phyloP scores from a whole-genome alignment of 1,140 invertebrate genomes.

The Drosophila athabasca region DNA sequence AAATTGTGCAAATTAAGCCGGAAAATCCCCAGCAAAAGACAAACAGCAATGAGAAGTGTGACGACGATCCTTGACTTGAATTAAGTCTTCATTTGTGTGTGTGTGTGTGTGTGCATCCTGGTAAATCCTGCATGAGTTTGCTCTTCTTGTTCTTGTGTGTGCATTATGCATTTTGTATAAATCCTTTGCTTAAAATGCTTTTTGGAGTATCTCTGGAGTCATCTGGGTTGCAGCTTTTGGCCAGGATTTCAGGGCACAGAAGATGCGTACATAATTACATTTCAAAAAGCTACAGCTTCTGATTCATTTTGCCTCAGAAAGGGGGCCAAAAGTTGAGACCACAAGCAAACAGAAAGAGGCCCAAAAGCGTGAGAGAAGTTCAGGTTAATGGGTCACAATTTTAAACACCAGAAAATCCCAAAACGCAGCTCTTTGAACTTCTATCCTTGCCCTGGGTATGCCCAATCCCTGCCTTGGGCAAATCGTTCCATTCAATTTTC shows the following conservation, averaged over 20 bases:
- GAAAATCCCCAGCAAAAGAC: no score
- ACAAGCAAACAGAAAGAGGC: conserved; percentile 3
- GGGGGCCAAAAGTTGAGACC: background rate
- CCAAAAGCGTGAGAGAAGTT: background rate
- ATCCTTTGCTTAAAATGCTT: conserved; percentile 52
- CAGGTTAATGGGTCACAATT: no score
- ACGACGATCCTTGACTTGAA: conserved; percentile 19
- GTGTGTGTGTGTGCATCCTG: conserved; percentile 14
- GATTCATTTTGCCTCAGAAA: background rate
- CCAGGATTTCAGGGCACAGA: conserved; percentile 22
- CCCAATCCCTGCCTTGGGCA: background rate
- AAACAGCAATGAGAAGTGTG: no score
- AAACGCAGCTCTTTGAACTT: no score
- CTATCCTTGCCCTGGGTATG: background rate
- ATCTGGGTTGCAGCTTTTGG: conserved; percentile 18
- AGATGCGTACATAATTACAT: conserved; percentile 52
- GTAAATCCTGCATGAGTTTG: conserved; percentile 4
- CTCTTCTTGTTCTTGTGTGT: background rate
- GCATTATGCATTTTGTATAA: conserved; percentile 56
- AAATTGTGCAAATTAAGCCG: no score
- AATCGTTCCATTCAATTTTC: conserved; percentile 60
- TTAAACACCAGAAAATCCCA: no score
- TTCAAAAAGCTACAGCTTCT: conserved; percentile 22
- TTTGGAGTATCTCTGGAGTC: conserved; percentile 38
- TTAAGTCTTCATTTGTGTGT: conserved; percentile 23